Evolutionary conservation across 2,113 vertebrate species (phyloP), one percentile per base, ranked within the genome.

Genomic region (Phainopepla nitens): DNA sequence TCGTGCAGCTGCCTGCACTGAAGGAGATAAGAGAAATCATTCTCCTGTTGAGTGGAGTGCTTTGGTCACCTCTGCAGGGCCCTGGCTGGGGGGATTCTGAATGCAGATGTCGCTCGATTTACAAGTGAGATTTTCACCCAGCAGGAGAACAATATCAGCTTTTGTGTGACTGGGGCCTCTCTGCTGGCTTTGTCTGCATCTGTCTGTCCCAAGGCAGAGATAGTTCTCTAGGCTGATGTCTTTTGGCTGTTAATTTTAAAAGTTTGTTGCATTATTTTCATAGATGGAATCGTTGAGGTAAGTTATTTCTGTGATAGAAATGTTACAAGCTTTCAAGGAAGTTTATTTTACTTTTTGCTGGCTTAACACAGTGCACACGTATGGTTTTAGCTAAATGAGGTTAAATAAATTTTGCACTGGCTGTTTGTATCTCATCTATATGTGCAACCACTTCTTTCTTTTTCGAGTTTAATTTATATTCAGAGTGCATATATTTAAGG

Each of bases 31-130:
- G 78, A 73, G 57, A 62, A 92, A 89, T 93, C 64, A 62, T 70
- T 92, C 60, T 94, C 16, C 82, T 70, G 16, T 73, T 36, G 71
- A 85, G 53, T 87, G 58, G 36, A 69, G 58, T 54, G 77, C 61
- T 79, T 45, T 94, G 90, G 89, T 94, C 91, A 88, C 90, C 94
- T 96, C 83, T 95, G 82, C 84, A 80, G 90, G 93, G 94, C 91
- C 4, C 3, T 83, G 71, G 53, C 84, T 75, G 92, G 87, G 95
- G 69, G 71, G 93, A 96, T 92, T 92, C 87, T 96, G 94, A 97
- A 97, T 98, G 97, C 97, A 98, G 96, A 98, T 98, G 89, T 92
- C 94, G 23, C 94, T 95, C 11, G 31, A 96, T 97, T 97, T 97
- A 95, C 97, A 98, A 97, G 94, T 76, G 91, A 96, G 90, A 96